Conservation (phyloP, 2,113 vertebrate genomes). For the Holacanthus passer region DNA sequence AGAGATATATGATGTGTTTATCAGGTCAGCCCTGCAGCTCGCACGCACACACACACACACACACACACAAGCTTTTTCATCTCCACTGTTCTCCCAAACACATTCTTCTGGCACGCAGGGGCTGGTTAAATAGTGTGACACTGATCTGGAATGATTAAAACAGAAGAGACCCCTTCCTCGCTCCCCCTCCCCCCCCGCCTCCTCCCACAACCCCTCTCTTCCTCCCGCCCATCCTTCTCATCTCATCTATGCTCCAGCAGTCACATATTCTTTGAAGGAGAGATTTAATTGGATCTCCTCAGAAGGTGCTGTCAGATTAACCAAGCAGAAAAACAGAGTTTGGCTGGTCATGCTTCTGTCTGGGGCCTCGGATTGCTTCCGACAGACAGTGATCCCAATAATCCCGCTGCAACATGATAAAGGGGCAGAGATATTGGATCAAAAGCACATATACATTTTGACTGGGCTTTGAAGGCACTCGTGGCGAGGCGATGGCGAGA, state of each 20-base stretch:
- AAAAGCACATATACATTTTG: conserved; percentile 76
- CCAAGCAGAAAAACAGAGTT: conserved; percentile 82
- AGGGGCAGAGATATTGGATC: conserved; percentile 72
- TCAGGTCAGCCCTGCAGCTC: conserved; percentile 41
- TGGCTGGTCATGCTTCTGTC: conserved; percentile 82
- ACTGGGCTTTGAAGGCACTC: conserved; percentile 67
- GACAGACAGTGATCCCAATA: conserved; percentile 82
- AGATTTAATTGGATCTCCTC: conserved; percentile 85
- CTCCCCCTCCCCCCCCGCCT: not conserved
- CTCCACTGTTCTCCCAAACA: conserved; percentile 42
- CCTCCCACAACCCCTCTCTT: not conserved
- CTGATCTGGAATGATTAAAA: conserved; percentile 81
- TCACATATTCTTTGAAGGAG: conserved; percentile 82
- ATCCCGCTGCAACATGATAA: conserved; percentile 77
- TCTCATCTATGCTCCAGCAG: conserved; percentile 73
- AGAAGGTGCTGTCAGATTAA: conserved; percentile 86
- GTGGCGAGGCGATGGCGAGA: conserved; percentile 55
- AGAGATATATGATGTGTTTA: conserved; percentile 64
- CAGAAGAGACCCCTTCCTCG: conserved; percentile 61
- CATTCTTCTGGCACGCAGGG: conserved; percentile 44
- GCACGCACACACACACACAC: not conserved
- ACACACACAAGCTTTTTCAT: conserved; percentile 31
- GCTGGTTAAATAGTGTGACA: conserved; percentile 73
- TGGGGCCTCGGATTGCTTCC: conserved; percentile 74
- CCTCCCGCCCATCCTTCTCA: conserved; percentile 61